A percentile compares a stretch with the other conserved stretches of the same genome.
These are phyloP conservation scores for Hepsetus odoe DNA, from an alignment of 2,113 vertebrate species.

Conservation along the genomic window DNA sequence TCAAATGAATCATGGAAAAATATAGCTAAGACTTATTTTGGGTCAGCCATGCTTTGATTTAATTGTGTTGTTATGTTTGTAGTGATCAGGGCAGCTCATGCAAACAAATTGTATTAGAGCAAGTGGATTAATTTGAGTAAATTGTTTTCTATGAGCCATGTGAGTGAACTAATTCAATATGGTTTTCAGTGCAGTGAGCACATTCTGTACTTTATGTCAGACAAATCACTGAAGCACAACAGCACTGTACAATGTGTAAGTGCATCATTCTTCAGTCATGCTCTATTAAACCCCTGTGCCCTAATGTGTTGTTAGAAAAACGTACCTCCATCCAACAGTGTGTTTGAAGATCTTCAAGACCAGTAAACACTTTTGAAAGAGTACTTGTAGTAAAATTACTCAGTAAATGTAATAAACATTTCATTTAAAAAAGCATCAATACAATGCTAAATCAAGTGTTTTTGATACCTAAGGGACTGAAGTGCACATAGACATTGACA, in stretches of 20 bases:
- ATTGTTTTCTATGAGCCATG: background rate
- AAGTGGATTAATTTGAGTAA: background rate
- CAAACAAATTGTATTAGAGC: background rate
- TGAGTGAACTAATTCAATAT: background rate
- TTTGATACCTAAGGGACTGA: too few species aligned
- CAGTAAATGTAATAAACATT: too few species aligned
- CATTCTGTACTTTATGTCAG: background rate
- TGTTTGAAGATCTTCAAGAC: background rate
- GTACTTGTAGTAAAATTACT: too few species aligned
- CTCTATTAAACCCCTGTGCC: constrained; percentile 6
- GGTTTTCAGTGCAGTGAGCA: background rate
- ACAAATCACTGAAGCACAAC: background rate
- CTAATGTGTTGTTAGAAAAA: background rate
- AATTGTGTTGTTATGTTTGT: background rate
- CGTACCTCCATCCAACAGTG: background rate
- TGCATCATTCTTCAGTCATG: background rate
- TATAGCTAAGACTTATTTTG: background rate
- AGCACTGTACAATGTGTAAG: background rate
- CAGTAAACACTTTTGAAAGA: too few species aligned
- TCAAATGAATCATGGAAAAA: background rate
- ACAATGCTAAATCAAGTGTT: too few species aligned
- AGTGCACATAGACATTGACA: too few species aligned
- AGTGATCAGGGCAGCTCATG: background rate
- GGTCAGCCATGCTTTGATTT: background rate
- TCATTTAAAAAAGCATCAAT: too few species aligned